These are phyloP conservation scores for Melanotus villosus DNA, from an alignment of 2,888 invertebrate species.

Conservation along the genomic window DNA sequence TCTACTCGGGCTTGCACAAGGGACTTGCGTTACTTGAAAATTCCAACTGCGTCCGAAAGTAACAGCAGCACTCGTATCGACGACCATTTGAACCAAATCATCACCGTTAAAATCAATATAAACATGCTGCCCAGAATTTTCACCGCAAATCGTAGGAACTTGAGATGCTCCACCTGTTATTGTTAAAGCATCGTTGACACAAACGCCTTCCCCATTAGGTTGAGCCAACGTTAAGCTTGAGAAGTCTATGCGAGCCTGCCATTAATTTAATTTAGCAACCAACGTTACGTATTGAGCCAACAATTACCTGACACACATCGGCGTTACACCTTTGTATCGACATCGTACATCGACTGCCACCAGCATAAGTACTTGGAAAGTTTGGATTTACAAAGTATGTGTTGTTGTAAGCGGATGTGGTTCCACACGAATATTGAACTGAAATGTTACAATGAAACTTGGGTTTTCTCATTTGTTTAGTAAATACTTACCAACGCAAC, in stretches of 20 bases:
- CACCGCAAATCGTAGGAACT: slow-evolving; percentile 85
- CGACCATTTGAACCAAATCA: slow-evolving; percentile 76
- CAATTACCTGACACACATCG: slow-evolving; percentile 78
- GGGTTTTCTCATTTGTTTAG: too few species aligned
- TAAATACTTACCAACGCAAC: slow-evolving; percentile 79
- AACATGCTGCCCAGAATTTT: slow-evolving; percentile 84
- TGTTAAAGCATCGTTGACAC: slow-evolving; percentile 78
- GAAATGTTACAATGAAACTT: too few species aligned
- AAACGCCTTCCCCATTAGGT: slow-evolving; percentile 80
- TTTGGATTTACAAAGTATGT: slow-evolving; percentile 87
- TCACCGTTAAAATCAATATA: slow-evolving; percentile 82
- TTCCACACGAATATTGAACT: slow-evolving; percentile 84
- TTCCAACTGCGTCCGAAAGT: slow-evolving; percentile 81
- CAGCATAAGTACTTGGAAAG: slow-evolving; percentile 80
- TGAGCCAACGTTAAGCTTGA: slow-evolving; percentile 79
- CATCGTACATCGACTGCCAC: slow-evolving; percentile 80
- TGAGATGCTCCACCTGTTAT: slow-evolving; percentile 78
- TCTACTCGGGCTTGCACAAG: slow-evolving; percentile 78
- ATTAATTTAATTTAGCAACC: not conserved
- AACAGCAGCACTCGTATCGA: slow-evolving; percentile 75
- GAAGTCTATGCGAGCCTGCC: slow-evolving; percentile 83
- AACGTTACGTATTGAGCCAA: slow-evolving; percentile 62
- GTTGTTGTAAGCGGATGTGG: slow-evolving; percentile 80
- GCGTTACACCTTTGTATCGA: slow-evolving; percentile 79
- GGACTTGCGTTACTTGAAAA: slow-evolving; percentile 79